Percentiles rank a stretch among this genome's conserved stretches.
phyloP scores from a whole-genome alignment of 1,140 invertebrate genomes.

The Drosophila takahashii region DNA sequence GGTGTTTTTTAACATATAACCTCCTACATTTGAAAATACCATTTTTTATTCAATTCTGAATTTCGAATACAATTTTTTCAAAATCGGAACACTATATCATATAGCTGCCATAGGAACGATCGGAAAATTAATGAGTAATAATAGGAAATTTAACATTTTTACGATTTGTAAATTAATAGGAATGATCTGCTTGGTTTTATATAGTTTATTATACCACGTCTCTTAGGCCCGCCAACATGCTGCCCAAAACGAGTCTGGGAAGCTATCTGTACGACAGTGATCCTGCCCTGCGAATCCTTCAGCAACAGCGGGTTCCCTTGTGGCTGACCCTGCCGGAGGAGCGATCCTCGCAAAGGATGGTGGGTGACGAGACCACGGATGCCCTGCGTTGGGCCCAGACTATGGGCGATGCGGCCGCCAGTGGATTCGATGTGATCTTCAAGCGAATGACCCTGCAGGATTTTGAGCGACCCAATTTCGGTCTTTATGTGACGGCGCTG shows the following conservation, averaged over 20 bases:
- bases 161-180: too few relatives aligned
- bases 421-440: conserved; percentile 79
- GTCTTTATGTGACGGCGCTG: conserved; percentile 70
- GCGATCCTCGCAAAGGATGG: conserved; percentile 24
- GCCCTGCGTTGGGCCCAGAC: conserved; percentile 79
- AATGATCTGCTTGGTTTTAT: too few relatives aligned
- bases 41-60: too few relatives aligned
- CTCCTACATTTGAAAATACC: too few relatives aligned
- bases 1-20: too few relatives aligned
- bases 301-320: conserved; percentile 65
- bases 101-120: too few relatives aligned
- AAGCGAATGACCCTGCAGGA: conserved; percentile 65
- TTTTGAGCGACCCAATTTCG: conserved; percentile 65
- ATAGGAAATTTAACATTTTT: too few relatives aligned
- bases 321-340: conserved; percentile 76
- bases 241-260: conserved; percentile 59
- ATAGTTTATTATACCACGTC: not conserved
- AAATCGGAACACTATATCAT: too few relatives aligned
- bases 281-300: conserved; percentile 60
- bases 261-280: conserved; percentile 75
- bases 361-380: conserved; percentile 65
- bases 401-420: conserved; percentile 75
- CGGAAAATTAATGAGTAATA: too few relatives aligned
- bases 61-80: too few relatives aligned
- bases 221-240: conserved; percentile 60